Base-by-base conservation (phyloP, 1,140 invertebrate species). In the Bombus ignitus region DNA sequence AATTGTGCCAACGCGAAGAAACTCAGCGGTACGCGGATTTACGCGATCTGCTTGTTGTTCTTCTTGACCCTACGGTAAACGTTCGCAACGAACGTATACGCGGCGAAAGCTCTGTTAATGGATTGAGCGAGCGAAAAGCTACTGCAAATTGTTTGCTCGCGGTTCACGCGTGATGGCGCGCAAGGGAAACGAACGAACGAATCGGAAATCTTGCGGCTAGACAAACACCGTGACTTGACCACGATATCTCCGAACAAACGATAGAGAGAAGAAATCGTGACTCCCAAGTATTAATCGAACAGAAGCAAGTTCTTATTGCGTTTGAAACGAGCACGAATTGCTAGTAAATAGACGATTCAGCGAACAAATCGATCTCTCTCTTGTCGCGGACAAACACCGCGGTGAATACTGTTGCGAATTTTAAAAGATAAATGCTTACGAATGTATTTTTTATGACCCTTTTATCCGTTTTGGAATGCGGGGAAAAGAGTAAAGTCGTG, bases 391-490 rank as follows among this genome's bases (percentile, higher is more conserved):
- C 15, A 13, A n/a, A 66, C 32, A 18, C n/a, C 71, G 66, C 42
- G 70, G 25, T 35, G 68, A 65, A 79, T 85, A 85, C 65, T 84
- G 86, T 87, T 79, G 79, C 75, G 86, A 84, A 88, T 90, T 90
- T 89, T 87, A 82, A 85, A 66, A 75, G 82, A 90, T 68, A 90
- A 87, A 91, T 79, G 90, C 90, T 91, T 90, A 89, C 85, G 83
- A 89, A 82, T 86, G 90, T 91, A 91, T 91, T 91, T 91, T 91
- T 91, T 91, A 91, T 91, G 90, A 86, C 83, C 81, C 82, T 89
- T 91, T 91, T 89, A 85, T 90, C 81, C 80, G 89, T 81, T 88
- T 85, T 72, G 66, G 65, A 71, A 79, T 44, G 86, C 76, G 73
- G 57, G 37, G 57, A 59, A 77, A 59, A 83, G 35, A 83, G 65